Evolutionary conservation across 2,113 vertebrate species (phyloP).

Genomic region (Echinops telfairi): DNA sequence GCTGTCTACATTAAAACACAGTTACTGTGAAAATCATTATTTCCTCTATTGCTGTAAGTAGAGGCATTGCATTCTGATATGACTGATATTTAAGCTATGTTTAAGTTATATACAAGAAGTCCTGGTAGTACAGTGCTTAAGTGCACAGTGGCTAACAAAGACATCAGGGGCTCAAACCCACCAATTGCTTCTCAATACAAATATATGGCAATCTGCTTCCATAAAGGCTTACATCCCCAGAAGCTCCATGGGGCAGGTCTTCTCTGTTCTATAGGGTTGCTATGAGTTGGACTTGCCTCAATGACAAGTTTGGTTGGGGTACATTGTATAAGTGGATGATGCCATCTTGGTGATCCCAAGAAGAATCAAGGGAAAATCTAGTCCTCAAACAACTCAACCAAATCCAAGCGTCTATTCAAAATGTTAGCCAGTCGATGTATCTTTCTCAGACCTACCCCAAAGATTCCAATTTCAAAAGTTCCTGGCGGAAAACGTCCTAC

Average conservation of each 20-base stretch:
- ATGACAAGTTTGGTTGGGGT: too few species aligned
- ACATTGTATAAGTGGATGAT: background rate
- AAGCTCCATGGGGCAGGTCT: background rate
- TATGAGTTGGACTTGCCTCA: background rate
- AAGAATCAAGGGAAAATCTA: background rate
- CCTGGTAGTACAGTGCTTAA: background rate
- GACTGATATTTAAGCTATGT: slow-evolving; percentile 14
- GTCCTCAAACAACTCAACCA: background rate
- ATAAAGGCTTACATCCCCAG: background rate
- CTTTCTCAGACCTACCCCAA: background rate
- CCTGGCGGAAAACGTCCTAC: background rate
- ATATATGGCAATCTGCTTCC: background rate
- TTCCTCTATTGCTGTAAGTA: slow-evolving; percentile 51
- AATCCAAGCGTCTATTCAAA: background rate
- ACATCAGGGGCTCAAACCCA: background rate
- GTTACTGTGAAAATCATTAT: slow-evolving; percentile 9
- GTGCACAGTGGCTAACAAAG: background rate
- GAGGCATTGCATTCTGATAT: background rate
- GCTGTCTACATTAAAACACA: too few species aligned
- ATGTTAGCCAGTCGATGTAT: background rate
- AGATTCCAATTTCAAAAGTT: background rate
- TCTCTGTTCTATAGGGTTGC: background rate
- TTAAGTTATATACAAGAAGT: background rate
- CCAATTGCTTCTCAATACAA: background rate
- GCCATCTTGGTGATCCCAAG: background rate